Base-by-base conservation (phyloP, 1,140 invertebrate species). In the Papilio polyxenes region DNA sequence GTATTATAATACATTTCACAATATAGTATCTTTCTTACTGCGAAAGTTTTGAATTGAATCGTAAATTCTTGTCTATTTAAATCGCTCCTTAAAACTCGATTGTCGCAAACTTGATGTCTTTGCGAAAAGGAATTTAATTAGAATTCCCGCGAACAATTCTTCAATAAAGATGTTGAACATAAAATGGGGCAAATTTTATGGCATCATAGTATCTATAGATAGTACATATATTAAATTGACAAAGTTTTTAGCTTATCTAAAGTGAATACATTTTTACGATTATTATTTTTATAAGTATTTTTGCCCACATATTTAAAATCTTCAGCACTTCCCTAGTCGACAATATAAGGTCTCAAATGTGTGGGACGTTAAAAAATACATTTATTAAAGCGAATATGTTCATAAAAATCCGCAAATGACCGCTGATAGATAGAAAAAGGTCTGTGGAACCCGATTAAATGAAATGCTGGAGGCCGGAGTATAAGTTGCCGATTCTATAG, bases 111-210 rank as follows among this genome's bases (percentile, higher is more conserved):
- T 85, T 84, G 82, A 79, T 83, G 86, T 82, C 84, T 83, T 86
- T 84, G 84, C 6, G 11, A 40, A 85, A 80, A 89, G 89, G 88
- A 91, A 91, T 92, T 90, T 92, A 92, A 92, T 92, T 90, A 90
- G 85, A 90, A 87, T 89, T 89, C 89, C 85, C 83, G 82, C 85
- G 86, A 88, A 90, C 88, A 87, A 88, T 88, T 83, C 81, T 75
- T 84, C 87, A 91, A 89, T 89, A 90, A 72, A 90, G 89, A 91
- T 90, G 87, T 84, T 87, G 77, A 59, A 85, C 87, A 89, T 89
- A 90, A 89, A 90, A 85, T 77, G 75, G 84, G 84, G 81, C 82
- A 69, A 75, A 15, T 81, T 78, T 51, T 78, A 78, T 74, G 53
- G 13, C 65, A 13, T 37, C 65, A 11, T 37, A 20, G 65, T 65